Evolutionary conservation across 1,140 invertebrate species (phyloP).

Genomic region (Tetragonula clypearis): DNA sequence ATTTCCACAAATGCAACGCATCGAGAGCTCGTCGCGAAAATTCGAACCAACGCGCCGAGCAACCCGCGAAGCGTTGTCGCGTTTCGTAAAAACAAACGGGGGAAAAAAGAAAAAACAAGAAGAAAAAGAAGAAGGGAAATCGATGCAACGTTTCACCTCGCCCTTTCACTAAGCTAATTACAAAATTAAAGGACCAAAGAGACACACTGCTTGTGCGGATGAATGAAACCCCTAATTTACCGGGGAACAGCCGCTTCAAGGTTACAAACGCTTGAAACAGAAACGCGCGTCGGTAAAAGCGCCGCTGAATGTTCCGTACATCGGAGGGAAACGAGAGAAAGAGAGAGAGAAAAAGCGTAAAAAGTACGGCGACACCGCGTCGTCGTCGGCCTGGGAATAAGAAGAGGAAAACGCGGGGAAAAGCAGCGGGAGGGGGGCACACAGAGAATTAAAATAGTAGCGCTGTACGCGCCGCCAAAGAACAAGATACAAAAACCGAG

Average conservation of each 20-base stretch:
- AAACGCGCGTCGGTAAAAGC: conserved; percentile 9
- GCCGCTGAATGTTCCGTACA: not conserved
- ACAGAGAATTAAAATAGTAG: conserved; percentile 40
- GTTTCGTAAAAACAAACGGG: not conserved
- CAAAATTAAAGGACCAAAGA: conserved; percentile 14
- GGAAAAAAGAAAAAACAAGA: no score
- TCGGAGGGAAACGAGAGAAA: not conserved
- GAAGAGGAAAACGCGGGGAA: not conserved
- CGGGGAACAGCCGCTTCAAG: conserved; percentile 8
- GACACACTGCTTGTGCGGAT: not conserved
- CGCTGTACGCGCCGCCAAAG: conserved; percentile 1
- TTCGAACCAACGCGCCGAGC: no score
- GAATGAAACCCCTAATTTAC: conserved; percentile 35
- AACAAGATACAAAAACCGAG: conserved; percentile 37
- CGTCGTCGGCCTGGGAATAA: not conserved
- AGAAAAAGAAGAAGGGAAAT: no score
- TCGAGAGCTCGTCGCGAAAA: not conserved
- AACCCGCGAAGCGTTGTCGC: not conserved
- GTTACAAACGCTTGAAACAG: conserved; percentile 23
- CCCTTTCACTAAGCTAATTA: not conserved
- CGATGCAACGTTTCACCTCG: not conserved
- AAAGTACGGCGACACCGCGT: not conserved
- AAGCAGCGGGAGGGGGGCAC: not conserved
- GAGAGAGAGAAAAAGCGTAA: not conserved
- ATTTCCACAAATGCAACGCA: not conserved